Evolutionary conservation across 2,113 vertebrate species (phyloP), one percentile per base, ranked within the genome.

Genomic region (Brachyistius frenatus): DNA sequence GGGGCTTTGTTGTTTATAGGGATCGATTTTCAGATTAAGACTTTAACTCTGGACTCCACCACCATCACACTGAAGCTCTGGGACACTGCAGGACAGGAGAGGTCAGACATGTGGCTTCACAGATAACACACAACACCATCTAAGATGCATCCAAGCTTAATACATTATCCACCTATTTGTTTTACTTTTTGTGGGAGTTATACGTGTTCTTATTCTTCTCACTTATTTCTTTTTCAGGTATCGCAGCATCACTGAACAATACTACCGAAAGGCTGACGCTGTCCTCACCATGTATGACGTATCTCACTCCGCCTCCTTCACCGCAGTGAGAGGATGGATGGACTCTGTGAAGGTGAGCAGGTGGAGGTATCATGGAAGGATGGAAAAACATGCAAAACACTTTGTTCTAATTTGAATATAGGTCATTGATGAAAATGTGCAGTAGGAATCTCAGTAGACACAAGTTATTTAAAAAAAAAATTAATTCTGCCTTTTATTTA

Each of bases 1-100:
- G 1, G 3, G 3, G 16, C 54, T 76, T 5, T 66, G 57, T 55
- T 68, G 61, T 65, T 74, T 79, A 30, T 66, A 97, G 95, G 95
- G 73, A 83, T 96, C 0, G 96, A 96, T 80, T 96, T 95, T 81
- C 95, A 96, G 88, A 94, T 96, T 91, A 96, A 90, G 90, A 95
- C 78, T 77, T 46, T 96, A 49, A 85, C 90, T 76, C 80, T 97
- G 71, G 93, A 90, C 80, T 93, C 95, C 66, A 93, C 77, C 31
- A 90, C 85, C 15, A 83, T 96, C 78, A 94, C 87, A 46, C 85
- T 97, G 52, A 95, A 97, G 85, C 93, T 96, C 9, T 96, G 96
- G 96, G 96, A 96, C 82, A 96, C 96, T 41, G 96, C 95, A 54
- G 96, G 96, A 68, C 96, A 97, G 67, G 95, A 96, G 88, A 96